These are phyloP conservation scores for Nyctereutes procyonoides DNA, from an alignment of 2,113 vertebrate species.

Conservation along the genomic window DNA sequence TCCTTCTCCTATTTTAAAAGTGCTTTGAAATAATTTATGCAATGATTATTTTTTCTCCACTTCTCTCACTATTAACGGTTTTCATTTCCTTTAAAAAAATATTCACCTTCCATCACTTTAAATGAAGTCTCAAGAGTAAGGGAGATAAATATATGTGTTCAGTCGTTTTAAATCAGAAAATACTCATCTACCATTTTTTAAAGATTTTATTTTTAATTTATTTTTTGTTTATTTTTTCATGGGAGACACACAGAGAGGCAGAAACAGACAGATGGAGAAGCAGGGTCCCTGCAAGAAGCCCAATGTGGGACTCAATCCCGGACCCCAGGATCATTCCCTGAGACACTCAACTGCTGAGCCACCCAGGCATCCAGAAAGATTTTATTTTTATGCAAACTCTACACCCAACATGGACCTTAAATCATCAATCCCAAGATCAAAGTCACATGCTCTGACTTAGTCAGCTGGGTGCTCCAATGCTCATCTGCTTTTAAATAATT, in stretches of 20 bases:
- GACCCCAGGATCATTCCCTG: too few relatives aligned
- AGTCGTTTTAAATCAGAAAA: slow-evolving; percentile 42
- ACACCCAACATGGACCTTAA: not conserved
- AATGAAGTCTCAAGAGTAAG: not conserved
- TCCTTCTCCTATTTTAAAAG: not conserved
- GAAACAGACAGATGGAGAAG: too few relatives aligned
- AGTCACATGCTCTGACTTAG: not conserved
- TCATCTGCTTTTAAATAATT: slow-evolving; percentile 4
- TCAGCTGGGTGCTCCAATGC: not conserved
- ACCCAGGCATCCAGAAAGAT: not conserved
- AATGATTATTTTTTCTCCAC: not conserved
- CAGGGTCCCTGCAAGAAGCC: too few relatives aligned
- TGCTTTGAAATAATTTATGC: not conserved
- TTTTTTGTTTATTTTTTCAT: too few relatives aligned
- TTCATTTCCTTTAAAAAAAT: slow-evolving; percentile 22
- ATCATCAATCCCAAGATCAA: not conserved
- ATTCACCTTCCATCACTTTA: not conserved
- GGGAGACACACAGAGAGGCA: too few relatives aligned
- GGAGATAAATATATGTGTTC: not conserved
- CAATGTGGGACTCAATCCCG: too few relatives aligned
- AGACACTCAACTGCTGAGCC: too few relatives aligned
- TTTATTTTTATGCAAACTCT: not conserved
- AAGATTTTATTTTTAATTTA: not conserved
- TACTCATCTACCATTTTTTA: not conserved
- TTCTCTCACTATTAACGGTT: not conserved